Evolutionary conservation across 2,113 vertebrate genomes (phyloP).

Genomic region (Peromyscus polionotus): DNA sequence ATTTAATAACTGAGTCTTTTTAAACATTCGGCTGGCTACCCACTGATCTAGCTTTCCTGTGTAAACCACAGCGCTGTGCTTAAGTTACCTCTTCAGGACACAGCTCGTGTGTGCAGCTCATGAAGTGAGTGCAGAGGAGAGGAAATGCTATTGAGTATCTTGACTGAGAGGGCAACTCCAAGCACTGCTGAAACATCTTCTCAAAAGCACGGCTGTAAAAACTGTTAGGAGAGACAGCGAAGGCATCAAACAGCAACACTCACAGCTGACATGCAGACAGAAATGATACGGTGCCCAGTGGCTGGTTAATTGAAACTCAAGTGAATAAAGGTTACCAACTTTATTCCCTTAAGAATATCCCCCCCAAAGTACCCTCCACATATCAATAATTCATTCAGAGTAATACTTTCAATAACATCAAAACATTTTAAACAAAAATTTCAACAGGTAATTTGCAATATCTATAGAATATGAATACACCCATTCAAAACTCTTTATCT

Average conservation of each 20-base stretch:
- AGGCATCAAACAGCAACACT: constrained; percentile 27
- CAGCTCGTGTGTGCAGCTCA: constrained; percentile 99
- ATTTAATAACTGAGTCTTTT: not conserved
- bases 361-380: constrained; percentile 18
- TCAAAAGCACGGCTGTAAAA: constrained; percentile 99
- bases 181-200: constrained; percentile 99
- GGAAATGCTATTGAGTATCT: constrained; percentile 99
- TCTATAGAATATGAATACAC: constrained; percentile 26
- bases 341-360: constrained; percentile 48
- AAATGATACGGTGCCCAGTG: not conserved
- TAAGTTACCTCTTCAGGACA: constrained; percentile 97
- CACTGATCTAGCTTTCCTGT: not conserved
- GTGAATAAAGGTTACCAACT: constrained; percentile 3
- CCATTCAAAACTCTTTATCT: not conserved
- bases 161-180: constrained; percentile 99
- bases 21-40: not conserved
- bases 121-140: constrained; percentile 98
- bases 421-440: constrained; percentile 28
- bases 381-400: constrained; percentile 1
- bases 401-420: constrained; percentile 34
- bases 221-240: constrained; percentile 86
- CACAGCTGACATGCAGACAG: not conserved
- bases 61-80: not conserved
- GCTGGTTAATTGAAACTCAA: constrained; percentile 56
- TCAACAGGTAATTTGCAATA: constrained; percentile 2